A percentile compares a stretch with the other conserved stretches of the same genome.
Evolutionary conservation across 2,113 vertebrate species (phyloP).

Genomic region (Manacus vitellinus): DNA sequence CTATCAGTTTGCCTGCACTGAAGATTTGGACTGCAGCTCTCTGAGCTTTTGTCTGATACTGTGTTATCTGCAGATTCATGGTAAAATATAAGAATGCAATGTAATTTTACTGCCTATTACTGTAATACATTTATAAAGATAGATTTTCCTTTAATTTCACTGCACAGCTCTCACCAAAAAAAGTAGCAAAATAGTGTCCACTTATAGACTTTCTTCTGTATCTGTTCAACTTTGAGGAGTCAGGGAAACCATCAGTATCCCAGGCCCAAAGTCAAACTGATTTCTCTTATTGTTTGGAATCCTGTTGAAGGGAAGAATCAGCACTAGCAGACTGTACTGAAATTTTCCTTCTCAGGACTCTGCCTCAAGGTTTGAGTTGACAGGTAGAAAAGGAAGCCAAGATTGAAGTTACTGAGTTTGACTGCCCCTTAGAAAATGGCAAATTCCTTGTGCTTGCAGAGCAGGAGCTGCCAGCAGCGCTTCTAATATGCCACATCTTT

Average conservation of each 20-base stretch:
- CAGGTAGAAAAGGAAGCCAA: neutral
- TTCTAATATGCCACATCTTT: neutral
- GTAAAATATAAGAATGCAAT: neutral
- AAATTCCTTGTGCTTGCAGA: neutral
- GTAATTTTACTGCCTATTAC: neutral
- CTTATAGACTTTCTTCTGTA: accelerated
- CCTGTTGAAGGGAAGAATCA: neutral
- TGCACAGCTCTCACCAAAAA: neutral
- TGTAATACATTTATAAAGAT: neutral
- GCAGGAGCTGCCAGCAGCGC: neutral
- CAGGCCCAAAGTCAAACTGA: neutral
- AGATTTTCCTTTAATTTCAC: neutral
- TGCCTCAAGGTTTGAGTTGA: neutral
- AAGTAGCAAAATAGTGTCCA: neutral
- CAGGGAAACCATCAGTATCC: neutral
- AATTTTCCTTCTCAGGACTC: neutral
- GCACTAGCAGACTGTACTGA: neutral
- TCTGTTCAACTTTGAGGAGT: neutral
- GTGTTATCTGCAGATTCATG: neutral
- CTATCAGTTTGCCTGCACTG: neutral
- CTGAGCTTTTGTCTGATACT: neutral
- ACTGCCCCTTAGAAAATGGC: accelerated
- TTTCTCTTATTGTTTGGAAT: neutral
- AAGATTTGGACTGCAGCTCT: neutral
- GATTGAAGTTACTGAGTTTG: neutral